Base-by-base conservation (phyloP, 2,888 invertebrate genomes). In the Branchellion lobata region DNA sequence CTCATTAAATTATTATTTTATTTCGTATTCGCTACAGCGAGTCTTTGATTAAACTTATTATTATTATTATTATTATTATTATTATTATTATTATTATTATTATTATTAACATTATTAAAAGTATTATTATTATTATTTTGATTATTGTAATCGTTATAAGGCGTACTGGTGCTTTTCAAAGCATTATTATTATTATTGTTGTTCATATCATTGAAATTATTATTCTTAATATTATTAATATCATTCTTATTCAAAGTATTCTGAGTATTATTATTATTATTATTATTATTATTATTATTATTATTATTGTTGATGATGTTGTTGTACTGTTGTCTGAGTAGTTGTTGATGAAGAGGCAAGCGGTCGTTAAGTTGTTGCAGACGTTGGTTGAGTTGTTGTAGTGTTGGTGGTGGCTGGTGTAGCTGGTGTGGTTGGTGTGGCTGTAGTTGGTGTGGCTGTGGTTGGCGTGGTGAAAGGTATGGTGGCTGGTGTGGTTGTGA, bases 351-450 rank as follows among this genome's bases (percentile, higher is more conserved):
- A 3, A 33, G 31, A 3, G 31, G 71, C 34, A 33, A n/a, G 14
- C 71, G 71, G 8, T 34, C 14, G 31, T 71, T 31, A 14, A 33
- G 71, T 71, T 71, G 71, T 31, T 71, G 71, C 2, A 31, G 71
- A n/a, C 31, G 27, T 11, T 71, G 71, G 31, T 71, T 31, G 31
- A 33, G 71, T 71, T 71, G 71, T 34, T 34, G 71, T 29, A 33
- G 31, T 2, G 31, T 31, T 11, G 14, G 71, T 71, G 31, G 14
- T 71, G 8, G 27, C n/a, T 34, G 71, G 2, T 3, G 27, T 57
- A n/a, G n/a, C 27, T 34, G 74, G 8, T 36, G 74, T 24, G 3
- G 74, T 73, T 47, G 74, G 5, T 3, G 74, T 73, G 8, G 74
- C 11, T n/a, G 36, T 34, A 14, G 74, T 18, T 3, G 74, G 3